Evolutionary conservation across 1,140 invertebrate genomes (phyloP), one percentile per base, ranked within the genome.

Genomic region (Branchinecta lynchi): DNA sequence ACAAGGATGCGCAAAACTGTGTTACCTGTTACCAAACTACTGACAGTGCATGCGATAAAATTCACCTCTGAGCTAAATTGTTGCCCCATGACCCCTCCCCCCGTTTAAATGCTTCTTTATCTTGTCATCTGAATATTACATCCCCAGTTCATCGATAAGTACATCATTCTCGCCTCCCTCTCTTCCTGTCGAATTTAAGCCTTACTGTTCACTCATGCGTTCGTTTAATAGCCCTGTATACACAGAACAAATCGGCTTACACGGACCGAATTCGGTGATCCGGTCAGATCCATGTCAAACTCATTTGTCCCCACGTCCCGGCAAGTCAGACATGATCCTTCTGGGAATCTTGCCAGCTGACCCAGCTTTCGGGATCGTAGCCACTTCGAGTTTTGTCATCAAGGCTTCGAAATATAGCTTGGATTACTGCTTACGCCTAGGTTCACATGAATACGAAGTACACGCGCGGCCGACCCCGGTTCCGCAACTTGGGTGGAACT

Each of bases 201-300:
- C 32, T 32, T 32, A 32, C 32, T 32, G 51, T 20, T 60, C 51
- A 60, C 12, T 60, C 12, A 60, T 15, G 51, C 51, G 51, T 60
- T 60, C 51, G 12, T 15, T 60, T 60, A 60, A 60, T 60, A 60
- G 51, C 17, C 51, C 51, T 15, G 51, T 60, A 60, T 60, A 60
- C 51, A 60, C 51, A 60, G 51, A 60, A 60, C 51, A 60, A 60
- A 60, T 60, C 51, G 51, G 51, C 51, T 60, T 60, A 60, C 12
- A 60, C 51, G 51, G 17, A 60, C 51, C 51, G 51, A 60, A 20
- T 15, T 60, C 51, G 17, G 51, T 60, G 51, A 60, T 60, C 51
- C 51, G 51, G 51, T 60, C 51, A 60, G 51, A 60, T 60, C 51
- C 51, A 60, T 60, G 51, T 60, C 51, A 60, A 60, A 60, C 51